These are phyloP conservation scores for Limnephilus lunatus DNA, from an alignment of 2,888 invertebrate species.

Conservation along the genomic window DNA sequence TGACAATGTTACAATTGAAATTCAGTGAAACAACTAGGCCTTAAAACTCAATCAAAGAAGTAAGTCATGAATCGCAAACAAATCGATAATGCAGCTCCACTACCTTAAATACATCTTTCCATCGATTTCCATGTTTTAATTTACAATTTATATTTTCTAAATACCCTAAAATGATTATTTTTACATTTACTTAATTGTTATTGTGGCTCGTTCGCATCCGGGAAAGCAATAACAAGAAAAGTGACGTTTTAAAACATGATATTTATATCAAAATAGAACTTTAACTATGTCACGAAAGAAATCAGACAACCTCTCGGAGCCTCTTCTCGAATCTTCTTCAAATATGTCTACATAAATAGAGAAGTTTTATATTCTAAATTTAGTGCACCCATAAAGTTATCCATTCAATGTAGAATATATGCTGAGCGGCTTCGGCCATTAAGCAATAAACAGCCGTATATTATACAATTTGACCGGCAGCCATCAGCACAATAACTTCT, in stretches of 20 bases:
- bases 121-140: background rate
- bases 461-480: constrained; percentile 42
- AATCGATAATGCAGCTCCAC: background rate
- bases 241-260: constrained; percentile 11
- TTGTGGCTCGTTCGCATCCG: too few species aligned
- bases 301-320: constrained; percentile 28
- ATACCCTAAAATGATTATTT: background rate
- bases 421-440: constrained; percentile 37
- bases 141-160: background rate
- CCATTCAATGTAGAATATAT: constrained; percentile 41
- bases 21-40: too few species aligned
- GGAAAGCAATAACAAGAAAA: background rate
- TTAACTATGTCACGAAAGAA: constrained; percentile 24
- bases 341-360: constrained; percentile 46
- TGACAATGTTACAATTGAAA: too few species aligned
- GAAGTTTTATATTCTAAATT: constrained; percentile 47
- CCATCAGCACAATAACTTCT: constrained; percentile 29
- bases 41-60: too few species aligned
- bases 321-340: constrained; percentile 34
- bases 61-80: background rate
- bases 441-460: constrained; percentile 41
- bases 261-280: constrained; percentile 20
- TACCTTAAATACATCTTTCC: background rate
- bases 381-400: constrained; percentile 48
- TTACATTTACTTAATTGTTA: too few species aligned